Conservation (phyloP, 1,140 invertebrate genomes). For the Brachionus paranguensis region DNA sequence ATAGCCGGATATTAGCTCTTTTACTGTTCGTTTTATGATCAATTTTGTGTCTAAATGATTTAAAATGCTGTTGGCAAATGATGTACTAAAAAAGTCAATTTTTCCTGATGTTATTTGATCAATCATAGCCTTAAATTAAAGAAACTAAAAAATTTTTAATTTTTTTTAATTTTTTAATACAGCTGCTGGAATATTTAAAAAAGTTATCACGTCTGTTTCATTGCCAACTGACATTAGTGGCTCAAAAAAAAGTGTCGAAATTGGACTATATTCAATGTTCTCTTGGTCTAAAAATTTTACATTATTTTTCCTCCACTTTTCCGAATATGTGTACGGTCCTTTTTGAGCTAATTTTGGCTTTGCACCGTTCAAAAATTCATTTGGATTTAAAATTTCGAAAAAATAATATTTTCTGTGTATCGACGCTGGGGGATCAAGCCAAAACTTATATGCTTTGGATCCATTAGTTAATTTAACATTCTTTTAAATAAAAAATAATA, state of each 20-base stretch:
- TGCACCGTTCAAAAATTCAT: not conserved
- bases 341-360: conserved; percentile 13
- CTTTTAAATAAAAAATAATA: not conserved
- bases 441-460: not conserved
- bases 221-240: not conserved
- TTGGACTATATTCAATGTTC: not conserved
- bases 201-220: conserved; percentile 16
- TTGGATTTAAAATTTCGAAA: not conserved
- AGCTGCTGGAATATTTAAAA: conserved; percentile 1
- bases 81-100: not conserved
- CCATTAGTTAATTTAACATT: not conserved
- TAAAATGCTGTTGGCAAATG: not conserved
- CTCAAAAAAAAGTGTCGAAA: not conserved
- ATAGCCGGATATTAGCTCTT: conserved; percentile 30
- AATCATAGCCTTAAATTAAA: not conserved
- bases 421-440: not conserved
- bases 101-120: not conserved
- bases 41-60: not conserved
- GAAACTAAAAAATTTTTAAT: not conserved
- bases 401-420: conserved; percentile 18
- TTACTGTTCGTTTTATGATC: not conserved
- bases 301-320: not conserved
- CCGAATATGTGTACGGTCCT: conserved; percentile 13
- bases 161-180: not conserved
- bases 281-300: not conserved